Conservation (phyloP, 2,797 vertebrate species). For the Silurus lanzhouensis region DNA sequence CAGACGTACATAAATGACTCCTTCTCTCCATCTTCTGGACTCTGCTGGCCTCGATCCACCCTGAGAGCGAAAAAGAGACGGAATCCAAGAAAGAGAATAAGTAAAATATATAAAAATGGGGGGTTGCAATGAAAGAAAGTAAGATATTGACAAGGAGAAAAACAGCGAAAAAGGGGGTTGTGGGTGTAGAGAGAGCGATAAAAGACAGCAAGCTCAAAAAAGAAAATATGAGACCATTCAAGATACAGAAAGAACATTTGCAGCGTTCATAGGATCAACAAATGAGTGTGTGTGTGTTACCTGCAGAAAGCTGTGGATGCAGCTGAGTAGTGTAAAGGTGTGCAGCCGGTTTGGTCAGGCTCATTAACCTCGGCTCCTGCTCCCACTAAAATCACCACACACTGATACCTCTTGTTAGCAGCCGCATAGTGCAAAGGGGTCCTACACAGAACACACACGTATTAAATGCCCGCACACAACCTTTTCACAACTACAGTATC, state of each 20-base stretch:
- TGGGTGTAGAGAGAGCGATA: too few relatives aligned
- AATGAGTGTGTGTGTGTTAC: constrained; percentile 63
- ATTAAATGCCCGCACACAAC: neutral
- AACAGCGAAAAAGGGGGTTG: too few relatives aligned
- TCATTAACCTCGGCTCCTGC: constrained; percentile 91
- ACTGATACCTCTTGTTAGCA: constrained; percentile 96
- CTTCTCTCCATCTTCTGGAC: constrained; percentile 82
- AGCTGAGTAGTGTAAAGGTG: constrained; percentile 93
- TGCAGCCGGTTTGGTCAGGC: constrained; percentile 90
- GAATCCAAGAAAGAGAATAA: neutral
- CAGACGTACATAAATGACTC: constrained; percentile 90
- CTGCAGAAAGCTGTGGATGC: constrained; percentile 95
- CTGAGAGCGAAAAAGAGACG: constrained; percentile 63
- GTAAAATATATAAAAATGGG: neutral
- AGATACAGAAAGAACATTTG: neutral
- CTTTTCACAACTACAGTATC: too few relatives aligned
- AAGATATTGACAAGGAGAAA: neutral
- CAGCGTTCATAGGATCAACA: neutral
- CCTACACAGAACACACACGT: constrained; percentile 64
- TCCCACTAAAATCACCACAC: constrained; percentile 91
- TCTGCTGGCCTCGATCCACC: constrained; percentile 76
- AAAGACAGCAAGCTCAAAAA: neutral
- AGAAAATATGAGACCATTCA: neutral
- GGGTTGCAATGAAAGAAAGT: neutral
- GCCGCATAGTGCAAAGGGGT: constrained; percentile 97